Evolutionary conservation across 2,113 vertebrate genomes (phyloP).

Genomic region (Cyphomyrus discorhynchus): DNA sequence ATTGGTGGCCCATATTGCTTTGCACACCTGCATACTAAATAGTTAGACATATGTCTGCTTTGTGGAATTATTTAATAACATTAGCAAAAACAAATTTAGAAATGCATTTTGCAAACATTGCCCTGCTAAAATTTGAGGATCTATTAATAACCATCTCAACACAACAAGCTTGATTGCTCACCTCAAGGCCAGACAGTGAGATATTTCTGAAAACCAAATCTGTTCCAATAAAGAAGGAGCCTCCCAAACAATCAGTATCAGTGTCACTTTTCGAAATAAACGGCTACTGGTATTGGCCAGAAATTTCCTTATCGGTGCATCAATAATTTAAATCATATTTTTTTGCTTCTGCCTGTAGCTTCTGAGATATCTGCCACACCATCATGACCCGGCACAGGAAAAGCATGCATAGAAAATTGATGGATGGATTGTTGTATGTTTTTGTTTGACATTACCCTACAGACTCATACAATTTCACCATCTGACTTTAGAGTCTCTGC

Average conservation of each 20-base stretch:
- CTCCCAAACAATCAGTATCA: too few species aligned
- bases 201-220: background rate
- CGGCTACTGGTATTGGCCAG: too few species aligned
- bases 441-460: background rate
- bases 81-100: background rate
- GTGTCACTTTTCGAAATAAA: too few species aligned
- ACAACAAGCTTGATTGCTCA: background rate
- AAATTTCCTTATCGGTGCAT: too few species aligned
- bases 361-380: too few species aligned
- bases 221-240: background rate
- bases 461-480: background rate
- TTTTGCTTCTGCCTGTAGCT: too few species aligned
- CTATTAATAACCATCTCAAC: background rate
- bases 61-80: background rate
- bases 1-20: background rate
- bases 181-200: background rate
- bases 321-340: too few species aligned
- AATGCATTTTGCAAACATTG: background rate
- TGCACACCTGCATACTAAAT: background rate
- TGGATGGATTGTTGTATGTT: background rate
- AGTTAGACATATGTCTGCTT: background rate
- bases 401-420: too few species aligned
- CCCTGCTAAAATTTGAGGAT: too few species aligned
- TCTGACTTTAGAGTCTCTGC: background rate
- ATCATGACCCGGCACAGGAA: too few species aligned